phyloP scores from a whole-genome alignment of 2,888 invertebrate species.

The Troilus luridus region DNA sequence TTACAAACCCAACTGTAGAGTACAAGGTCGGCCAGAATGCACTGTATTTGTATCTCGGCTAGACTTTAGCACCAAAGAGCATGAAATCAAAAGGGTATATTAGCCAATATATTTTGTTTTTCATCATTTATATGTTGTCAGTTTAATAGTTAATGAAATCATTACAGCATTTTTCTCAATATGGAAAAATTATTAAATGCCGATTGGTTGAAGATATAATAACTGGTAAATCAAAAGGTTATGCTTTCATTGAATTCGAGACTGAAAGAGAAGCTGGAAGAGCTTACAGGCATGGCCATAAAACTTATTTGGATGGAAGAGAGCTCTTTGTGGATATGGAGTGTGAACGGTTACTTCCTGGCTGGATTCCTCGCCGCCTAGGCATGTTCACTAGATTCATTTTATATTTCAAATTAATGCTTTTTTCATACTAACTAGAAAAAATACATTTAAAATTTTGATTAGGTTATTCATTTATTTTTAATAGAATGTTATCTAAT shows the following conservation, averaged over 20 bases:
- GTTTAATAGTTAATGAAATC: slow-evolving; percentile 6
- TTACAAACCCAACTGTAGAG: slow-evolving; percentile 77
- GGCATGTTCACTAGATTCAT: slow-evolving; percentile 69
- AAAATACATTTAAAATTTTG: not conserved
- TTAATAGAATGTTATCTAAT: too few relatives aligned
- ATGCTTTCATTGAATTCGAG: slow-evolving; percentile 89
- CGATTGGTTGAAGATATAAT: slow-evolving; percentile 83
- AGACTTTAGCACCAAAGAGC: slow-evolving; percentile 76
- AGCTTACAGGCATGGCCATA: slow-evolving; percentile 72
- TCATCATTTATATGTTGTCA: not conserved
- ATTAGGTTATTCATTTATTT: not conserved
- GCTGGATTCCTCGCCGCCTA: slow-evolving; percentile 88
- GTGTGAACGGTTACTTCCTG: slow-evolving; percentile 78
- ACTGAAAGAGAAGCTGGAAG: slow-evolving; percentile 74
- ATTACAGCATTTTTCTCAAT: slow-evolving; percentile 72
- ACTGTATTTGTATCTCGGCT: slow-evolving; percentile 85
- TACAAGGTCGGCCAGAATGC: slow-evolving; percentile 78
- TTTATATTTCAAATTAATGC: not conserved
- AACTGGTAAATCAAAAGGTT: slow-evolving; percentile 85
- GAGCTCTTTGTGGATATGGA: slow-evolving; percentile 85
- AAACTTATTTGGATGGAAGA: slow-evolving; percentile 76
- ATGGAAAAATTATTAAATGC: slow-evolving; percentile 77
- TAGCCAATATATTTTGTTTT: slow-evolving; percentile 24
- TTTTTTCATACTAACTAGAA: not conserved
- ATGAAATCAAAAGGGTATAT: slow-evolving; percentile 72